phyloP scores from a whole-genome alignment of 2,113 vertebrate species.

The Erythrocercus mccallii region DNA sequence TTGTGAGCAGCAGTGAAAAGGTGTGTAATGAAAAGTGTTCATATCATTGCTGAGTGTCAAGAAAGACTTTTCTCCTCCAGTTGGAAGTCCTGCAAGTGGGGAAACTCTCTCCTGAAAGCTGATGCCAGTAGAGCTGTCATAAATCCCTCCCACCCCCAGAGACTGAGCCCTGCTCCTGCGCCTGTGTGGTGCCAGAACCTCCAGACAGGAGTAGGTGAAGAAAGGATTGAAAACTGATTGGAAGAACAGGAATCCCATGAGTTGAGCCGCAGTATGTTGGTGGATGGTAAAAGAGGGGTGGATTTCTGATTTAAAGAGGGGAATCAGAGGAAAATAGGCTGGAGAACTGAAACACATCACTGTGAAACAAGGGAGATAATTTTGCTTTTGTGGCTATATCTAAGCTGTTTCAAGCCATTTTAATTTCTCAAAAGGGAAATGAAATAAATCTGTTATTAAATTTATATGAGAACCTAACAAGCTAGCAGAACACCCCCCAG shows the following conservation, averaged over 20 bases:
- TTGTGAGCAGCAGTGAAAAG: neutral
- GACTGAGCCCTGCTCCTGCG: neutral
- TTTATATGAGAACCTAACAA: slow-evolving; percentile 49
- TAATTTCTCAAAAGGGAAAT: slow-evolving; percentile 38
- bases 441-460: slow-evolving; percentile 46
- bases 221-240: neutral
- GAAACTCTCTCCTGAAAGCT: neutral
- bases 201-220: neutral
- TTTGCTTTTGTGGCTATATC: slow-evolving; percentile 1
- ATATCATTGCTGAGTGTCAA: neutral
- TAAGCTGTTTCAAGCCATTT: slow-evolving; percentile 3
- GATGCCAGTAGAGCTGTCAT: neutral
- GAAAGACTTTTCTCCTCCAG: neutral
- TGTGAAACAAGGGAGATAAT: neutral
- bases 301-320: neutral
- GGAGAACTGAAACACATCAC: neutral
- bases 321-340: neutral
- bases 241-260: neutral
- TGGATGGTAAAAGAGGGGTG: neutral
- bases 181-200: neutral
- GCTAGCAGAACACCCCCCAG: slow-evolving; percentile 18
- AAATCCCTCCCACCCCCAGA: fast-evolving
- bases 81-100: neutral
- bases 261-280: neutral
- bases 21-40: neutral